Conservation (phyloP, 2,888 invertebrate genomes). For the Atrina japonica region DNA sequence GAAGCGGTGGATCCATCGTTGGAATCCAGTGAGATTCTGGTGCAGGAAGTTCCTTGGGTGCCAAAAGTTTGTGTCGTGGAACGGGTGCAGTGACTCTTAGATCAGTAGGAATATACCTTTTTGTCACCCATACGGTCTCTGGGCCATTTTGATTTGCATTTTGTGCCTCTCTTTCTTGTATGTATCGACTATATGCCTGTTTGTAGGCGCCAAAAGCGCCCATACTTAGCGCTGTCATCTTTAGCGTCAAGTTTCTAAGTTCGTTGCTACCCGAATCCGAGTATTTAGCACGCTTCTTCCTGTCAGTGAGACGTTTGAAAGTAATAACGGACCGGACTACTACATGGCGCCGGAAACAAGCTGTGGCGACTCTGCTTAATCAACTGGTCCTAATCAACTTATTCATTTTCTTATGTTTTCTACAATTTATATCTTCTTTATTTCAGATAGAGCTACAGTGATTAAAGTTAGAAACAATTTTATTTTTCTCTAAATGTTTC, state of each 20-base stretch:
- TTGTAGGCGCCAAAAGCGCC: constrained; percentile 71
- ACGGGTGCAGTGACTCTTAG: constrained; percentile 73
- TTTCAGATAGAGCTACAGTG: no score
- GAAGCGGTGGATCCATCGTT: constrained; percentile 59
- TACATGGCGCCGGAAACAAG: no score
- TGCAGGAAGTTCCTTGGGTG: constrained; percentile 58
- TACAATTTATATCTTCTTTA: no score
- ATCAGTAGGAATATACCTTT: constrained; percentile 75
- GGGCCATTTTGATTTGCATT: constrained; percentile 47
- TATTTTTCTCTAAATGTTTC: no score
- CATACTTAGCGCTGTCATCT: constrained; percentile 71
- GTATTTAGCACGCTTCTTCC: not conserved
- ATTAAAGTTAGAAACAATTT: no score
- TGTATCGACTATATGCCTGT: constrained; percentile 65
- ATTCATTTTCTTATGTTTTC: no score
- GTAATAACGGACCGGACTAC: no score
- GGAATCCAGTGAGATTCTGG: constrained; percentile 67
- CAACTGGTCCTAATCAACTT: no score
- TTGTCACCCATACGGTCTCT: constrained; percentile 76
- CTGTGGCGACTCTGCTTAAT: no score
- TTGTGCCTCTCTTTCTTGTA: constrained; percentile 60
- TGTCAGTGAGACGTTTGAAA: constrained; percentile 15
- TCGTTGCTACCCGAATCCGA: constrained; percentile 20
- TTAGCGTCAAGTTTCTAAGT: constrained; percentile 37
- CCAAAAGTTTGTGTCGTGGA: constrained; percentile 71